Evolutionary conservation across 1,140 invertebrate species (phyloP).

Genomic region (Drosophila kepulauana): DNA sequence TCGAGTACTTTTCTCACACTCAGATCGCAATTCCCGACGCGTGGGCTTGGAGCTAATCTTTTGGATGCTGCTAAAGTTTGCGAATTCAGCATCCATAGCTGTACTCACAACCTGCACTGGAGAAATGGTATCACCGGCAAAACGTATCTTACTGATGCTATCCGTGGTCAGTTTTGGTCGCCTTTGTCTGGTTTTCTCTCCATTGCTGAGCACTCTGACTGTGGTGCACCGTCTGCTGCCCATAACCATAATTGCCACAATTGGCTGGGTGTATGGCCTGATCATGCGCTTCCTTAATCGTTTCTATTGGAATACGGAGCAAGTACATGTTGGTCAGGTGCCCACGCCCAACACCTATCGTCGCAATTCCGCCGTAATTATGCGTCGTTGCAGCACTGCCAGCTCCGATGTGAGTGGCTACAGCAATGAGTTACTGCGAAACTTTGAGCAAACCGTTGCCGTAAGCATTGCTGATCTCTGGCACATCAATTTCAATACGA

Average conservation of each 20-base stretch:
- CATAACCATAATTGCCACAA: conserved; percentile 67
- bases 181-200: conserved; percentile 64
- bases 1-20: not conserved
- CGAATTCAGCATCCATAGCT: conserved; percentile 73
- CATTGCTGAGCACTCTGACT: conserved; percentile 65
- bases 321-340: conserved; percentile 62
- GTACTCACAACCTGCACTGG: conserved; percentile 78
- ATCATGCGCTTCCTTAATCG: conserved; percentile 68
- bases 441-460: conserved; percentile 62
- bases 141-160: conserved; percentile 64
- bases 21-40: conserved; percentile 62
- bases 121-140: conserved; percentile 74
- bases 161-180: conserved; percentile 76
- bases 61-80: conserved; percentile 73
- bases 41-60: conserved; percentile 74
- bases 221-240: conserved; percentile 70
- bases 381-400: conserved; percentile 54
- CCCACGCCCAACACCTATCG: conserved; percentile 76
- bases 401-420: conserved; percentile 65
- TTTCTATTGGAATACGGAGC: conserved; percentile 75
- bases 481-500: conserved; percentile 67
- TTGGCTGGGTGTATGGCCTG: conserved; percentile 70
- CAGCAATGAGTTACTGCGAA: conserved; percentile 56
- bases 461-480: conserved; percentile 78
- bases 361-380: conserved; percentile 60